A percentile compares a stretch with the other conserved stretches of the same genome.
Evolutionary conservation across 2,888 invertebrate genomes (phyloP).

Genomic region (Polia nebulosa): DNA sequence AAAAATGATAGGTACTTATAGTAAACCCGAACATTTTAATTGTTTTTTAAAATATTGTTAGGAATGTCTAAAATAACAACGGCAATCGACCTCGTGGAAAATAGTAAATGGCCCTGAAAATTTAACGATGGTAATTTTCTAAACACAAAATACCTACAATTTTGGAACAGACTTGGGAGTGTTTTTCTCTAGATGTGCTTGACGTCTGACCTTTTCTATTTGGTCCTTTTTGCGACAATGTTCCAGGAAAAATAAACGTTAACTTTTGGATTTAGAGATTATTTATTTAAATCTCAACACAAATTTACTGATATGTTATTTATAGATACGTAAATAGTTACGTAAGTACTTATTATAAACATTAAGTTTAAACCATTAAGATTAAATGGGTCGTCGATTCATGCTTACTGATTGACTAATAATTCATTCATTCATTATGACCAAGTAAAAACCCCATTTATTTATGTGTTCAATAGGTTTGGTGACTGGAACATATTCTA

Average conservation of each 20-base stretch:
- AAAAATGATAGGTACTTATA: no score
- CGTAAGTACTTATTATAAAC: background rate
- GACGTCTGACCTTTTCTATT: no score
- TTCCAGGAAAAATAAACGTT: background rate
- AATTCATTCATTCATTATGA: conserved; percentile 2
- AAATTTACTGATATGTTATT: background rate
- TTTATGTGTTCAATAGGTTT: background rate
- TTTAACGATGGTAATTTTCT: background rate
- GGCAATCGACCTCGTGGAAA: background rate
- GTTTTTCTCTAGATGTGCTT: background rate
- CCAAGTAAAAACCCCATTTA: conserved; percentile 8
- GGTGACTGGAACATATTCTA: background rate
- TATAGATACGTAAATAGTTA: background rate
- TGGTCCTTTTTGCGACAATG: background rate
- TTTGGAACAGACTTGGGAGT: background rate
- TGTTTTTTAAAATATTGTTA: no score
- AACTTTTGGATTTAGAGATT: no score
- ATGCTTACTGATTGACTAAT: conserved; percentile 9
- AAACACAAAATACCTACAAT: conserved; percentile 8
- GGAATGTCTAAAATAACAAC: no score
- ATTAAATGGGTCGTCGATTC: conserved; percentile 8
- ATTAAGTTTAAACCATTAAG: background rate
- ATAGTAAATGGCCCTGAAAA: conserved; percentile 1
- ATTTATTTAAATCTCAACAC: no score
- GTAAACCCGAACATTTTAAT: no score